Conservation (phyloP, 2,113 vertebrate genomes). For the Anguilla japonica region DNA sequence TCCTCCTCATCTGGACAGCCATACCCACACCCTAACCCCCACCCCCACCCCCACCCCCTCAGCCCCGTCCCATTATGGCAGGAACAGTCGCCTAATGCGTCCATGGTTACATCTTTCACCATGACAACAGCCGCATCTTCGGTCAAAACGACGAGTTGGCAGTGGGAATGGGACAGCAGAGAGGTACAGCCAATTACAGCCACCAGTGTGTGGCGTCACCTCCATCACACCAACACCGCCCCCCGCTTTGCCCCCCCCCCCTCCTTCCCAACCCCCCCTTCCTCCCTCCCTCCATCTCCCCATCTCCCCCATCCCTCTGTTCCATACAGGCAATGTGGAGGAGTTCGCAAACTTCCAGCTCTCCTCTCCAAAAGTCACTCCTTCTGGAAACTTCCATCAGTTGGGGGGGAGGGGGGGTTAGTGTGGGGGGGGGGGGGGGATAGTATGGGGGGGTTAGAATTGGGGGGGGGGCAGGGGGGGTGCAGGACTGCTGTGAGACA, state of each 20-base stretch:
- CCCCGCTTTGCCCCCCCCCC: not conserved
- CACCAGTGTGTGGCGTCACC: not conserved
- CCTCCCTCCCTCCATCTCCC: slow-evolving; percentile 16
- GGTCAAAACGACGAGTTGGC: not conserved
- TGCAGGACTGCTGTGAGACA: slow-evolving; percentile 49
- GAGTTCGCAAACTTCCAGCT: slow-evolving; percentile 43
- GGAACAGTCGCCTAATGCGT: slow-evolving; percentile 1
- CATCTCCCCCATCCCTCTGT: slow-evolving; percentile 29
- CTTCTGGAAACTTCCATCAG: slow-evolving; percentile 28
- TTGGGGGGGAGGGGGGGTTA: slow-evolving; percentile 27
- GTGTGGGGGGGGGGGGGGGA: no score
- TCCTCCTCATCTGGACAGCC: no score
- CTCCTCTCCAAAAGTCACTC: slow-evolving; percentile 24
- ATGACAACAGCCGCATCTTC: slow-evolving; percentile 41
- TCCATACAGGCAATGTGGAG: slow-evolving; percentile 45
- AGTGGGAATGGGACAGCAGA: slow-evolving; percentile 38
- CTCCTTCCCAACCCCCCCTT: slow-evolving; percentile 12
- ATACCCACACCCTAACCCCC: no score
- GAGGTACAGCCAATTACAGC: slow-evolving; percentile 44
- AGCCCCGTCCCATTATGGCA: not conserved
- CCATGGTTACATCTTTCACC: slow-evolving; percentile 37
- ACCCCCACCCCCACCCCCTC: not conserved
- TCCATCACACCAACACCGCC: slow-evolving; percentile 3
- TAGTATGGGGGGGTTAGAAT: no score
- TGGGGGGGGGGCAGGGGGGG: slow-evolving; percentile 36